These are phyloP conservation scores for Marmota flaviventris DNA, from an alignment of 2,113 vertebrate genomes.

Conservation along the genomic window DNA sequence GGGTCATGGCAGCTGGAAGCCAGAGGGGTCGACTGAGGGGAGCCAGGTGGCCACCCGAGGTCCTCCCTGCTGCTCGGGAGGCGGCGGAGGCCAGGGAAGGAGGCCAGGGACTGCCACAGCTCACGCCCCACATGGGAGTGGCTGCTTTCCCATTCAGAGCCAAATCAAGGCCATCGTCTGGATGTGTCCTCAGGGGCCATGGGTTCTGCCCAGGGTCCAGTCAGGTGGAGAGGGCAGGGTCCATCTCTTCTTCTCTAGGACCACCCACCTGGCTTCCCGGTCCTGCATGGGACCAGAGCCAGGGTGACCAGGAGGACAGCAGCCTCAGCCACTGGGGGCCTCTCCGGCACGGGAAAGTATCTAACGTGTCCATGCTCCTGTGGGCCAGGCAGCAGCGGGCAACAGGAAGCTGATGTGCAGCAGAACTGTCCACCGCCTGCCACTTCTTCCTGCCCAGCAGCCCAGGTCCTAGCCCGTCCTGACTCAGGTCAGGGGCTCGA, in stretches of 20 bases:
- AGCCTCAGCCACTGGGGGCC: no score
- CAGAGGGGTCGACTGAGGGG: no score
- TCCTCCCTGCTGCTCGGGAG: background rate
- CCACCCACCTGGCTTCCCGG: background rate
- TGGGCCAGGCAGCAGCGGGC: background rate
- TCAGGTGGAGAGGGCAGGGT: background rate
- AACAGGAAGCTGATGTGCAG: background rate
- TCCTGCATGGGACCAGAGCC: background rate
- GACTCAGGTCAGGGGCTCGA: no score
- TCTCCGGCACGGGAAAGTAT: no score
- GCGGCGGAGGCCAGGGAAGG: background rate
- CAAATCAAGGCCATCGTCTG: background rate
- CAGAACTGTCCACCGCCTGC: rapidly evolving
- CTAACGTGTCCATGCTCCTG: background rate
- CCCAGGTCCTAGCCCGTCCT: background rate
- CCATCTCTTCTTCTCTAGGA: background rate
- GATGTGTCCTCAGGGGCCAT: background rate
- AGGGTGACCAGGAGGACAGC: background rate
- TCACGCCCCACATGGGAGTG: rapidly evolving
- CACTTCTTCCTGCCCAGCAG: no score
- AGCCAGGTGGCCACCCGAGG: no score
- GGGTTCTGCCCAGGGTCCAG: background rate
- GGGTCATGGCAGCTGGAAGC: background rate
- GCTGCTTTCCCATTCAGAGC: background rate
- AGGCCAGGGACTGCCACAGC: background rate